Evolutionary conservation across 2,888 invertebrate genomes (phyloP).

Genomic region (Oscheius sp.): DNA sequence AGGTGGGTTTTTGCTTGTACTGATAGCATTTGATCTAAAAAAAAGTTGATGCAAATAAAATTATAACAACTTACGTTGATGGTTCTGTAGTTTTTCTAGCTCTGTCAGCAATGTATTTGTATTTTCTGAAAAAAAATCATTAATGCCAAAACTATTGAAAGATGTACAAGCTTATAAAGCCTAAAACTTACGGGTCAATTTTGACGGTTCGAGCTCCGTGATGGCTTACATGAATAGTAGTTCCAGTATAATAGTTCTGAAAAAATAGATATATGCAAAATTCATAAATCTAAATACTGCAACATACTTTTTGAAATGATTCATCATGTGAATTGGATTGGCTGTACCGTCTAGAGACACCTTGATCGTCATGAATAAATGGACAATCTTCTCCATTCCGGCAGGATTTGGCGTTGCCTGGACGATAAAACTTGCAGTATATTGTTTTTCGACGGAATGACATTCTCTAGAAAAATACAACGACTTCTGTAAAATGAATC

Average conservation of each 20-base stretch:
- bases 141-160: too few species aligned
- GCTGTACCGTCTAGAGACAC: neutral
- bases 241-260: neutral
- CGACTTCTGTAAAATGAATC: neutral
- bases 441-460: neutral
- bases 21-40: neutral
- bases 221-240: neutral
- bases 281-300: neutral
- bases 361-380: constrained; percentile 18
- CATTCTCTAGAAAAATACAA: constrained; percentile 9
- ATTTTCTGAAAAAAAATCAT: constrained; percentile 8
- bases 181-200: constrained; percentile 8
- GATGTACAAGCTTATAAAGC: too few species aligned
- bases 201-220: neutral
- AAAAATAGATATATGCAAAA: neutral
- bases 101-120: constrained; percentile 9
- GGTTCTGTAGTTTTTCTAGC: neutral
- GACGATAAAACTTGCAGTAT: constrained; percentile 15
- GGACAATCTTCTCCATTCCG: constrained; percentile 12
- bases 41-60: neutral
- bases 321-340: constrained; percentile 6
- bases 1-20: too few species aligned
- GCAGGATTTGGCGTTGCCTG: constrained; percentile 11
- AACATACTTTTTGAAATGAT: neutral
- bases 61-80: neutral